These are phyloP conservation scores for Circaetus gallicus DNA, from an alignment of 2,113 vertebrate species.

Conservation along the genomic window DNA sequence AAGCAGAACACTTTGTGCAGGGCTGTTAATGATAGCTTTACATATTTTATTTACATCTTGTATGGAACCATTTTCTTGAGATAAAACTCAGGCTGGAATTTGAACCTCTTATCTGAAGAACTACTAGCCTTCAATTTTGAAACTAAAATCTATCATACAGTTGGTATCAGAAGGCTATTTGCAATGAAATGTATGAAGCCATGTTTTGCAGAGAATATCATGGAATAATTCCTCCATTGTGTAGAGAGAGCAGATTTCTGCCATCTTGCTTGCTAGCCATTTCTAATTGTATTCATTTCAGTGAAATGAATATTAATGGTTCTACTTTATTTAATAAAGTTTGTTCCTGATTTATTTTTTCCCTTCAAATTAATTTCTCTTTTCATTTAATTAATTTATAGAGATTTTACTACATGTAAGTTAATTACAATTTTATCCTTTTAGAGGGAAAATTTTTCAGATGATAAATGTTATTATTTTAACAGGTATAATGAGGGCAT, in stretches of 20 bases:
- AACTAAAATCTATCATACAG: not conserved
- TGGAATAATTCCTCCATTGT: not conserved
- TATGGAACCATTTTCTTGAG: not conserved
- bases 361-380: slow-evolving; percentile 58
- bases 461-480: not conserved
- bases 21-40: not conserved
- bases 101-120: not conserved
- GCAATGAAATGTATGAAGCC: not conserved
- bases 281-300: slow-evolving; percentile 44
- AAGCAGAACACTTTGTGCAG: not conserved
- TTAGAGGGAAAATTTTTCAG: not conserved
- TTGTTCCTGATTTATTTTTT: slow-evolving; percentile 58
- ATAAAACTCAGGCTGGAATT: not conserved
- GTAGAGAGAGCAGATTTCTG: not conserved
- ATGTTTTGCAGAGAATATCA: not conserved
- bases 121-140: not conserved
- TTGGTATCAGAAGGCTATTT: not conserved
- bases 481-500: not conserved
- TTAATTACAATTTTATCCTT: slow-evolving; percentile 64
- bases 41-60: not conserved
- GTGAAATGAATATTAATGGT: slow-evolving; percentile 65
- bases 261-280: not conserved
- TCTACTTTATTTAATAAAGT: slow-evolving; percentile 47
- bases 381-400: slow-evolving; percentile 68
- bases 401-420: slow-evolving; percentile 43